These are phyloP conservation scores for Delia radicum DNA, from an alignment of 1,140 invertebrate genomes.

Conservation along the genomic window DNA sequence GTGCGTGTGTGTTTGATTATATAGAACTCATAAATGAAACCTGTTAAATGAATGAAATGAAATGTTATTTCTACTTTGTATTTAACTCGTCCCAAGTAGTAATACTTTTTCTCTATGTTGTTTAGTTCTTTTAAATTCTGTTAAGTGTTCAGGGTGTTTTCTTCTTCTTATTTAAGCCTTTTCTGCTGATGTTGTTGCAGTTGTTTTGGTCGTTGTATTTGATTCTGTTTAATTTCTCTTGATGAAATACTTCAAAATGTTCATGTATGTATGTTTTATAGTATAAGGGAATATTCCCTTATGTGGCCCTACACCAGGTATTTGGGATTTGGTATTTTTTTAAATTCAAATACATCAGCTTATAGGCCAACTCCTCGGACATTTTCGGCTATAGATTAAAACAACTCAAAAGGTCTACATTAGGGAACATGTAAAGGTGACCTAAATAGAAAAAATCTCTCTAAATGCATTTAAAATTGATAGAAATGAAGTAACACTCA, in stretches of 20 bases:
- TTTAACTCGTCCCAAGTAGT: not conserved
- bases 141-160: constrained; percentile 3
- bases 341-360: too few species aligned
- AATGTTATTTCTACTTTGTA: constrained; percentile 25
- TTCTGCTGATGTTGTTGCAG: not conserved
- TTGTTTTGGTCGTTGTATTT: not conserved
- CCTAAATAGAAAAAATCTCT: not conserved
- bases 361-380: too few species aligned
- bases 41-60: constrained; percentile 32
- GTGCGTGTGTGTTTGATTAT: constrained; percentile 8
- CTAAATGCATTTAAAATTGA: too few species aligned
- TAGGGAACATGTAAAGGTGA: not conserved
- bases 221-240: constrained; percentile 11
- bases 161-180: constrained; percentile 5
- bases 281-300: too few species aligned
- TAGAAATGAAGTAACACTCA: too few species aligned
- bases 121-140: not conserved
- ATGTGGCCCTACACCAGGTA: too few species aligned
- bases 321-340: too few species aligned
- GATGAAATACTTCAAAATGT: constrained; percentile 12
- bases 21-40: constrained; percentile 29
- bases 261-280: not conserved
- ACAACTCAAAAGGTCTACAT: too few species aligned
- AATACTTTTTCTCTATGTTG: not conserved
- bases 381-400: too few species aligned